Base-by-base conservation (phyloP, 2,113 vertebrate genomes). In the Chamaea fasciata region DNA sequence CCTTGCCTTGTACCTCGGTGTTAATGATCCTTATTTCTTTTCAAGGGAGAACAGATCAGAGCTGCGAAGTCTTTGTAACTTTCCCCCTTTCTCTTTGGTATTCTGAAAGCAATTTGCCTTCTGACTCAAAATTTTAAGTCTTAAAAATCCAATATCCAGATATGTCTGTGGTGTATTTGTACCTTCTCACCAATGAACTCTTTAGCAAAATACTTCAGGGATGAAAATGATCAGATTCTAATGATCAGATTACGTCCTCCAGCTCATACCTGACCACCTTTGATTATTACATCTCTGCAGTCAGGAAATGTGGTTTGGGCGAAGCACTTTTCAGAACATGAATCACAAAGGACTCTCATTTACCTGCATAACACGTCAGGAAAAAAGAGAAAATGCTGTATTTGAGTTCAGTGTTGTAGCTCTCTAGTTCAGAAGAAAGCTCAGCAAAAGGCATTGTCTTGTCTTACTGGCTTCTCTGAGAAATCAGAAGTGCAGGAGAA, bases 61-160 rank as follows among this genome's bases (percentile, higher is more conserved):
- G 65, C 76, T 87, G 33, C 42, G 53, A 92, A 90, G 46, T 49
- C 55, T 49, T 60, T 62, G 41, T 11, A 50, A 31, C 9, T 30
- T 30, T 8, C 7, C 31, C 35, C 39, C 27, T 87, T 87, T 57
- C 50, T 62, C 94, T 86, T 84, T 89, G 91, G 77, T 70, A 81
- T 87, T 94, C 73, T 90, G 96, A 95, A 97, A 96, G 86, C 71
- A 94, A 82, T 70, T 91, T 86, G 91, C 75, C 63, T 68, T 96
- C 89, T 59, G 92, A 92, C 70, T 94, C 90, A 78, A 82, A 88
- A 93, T 55, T 67, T 94, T 74, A 97, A 97, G 79, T 87, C 91
- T 89, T 90, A 89, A 89, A 97, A 94, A 62, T 27, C 80, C 83
- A 65, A 53, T 30, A 71, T 24, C 47, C 71, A 74, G 83, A 15